Conservation (phyloP, 1,140 invertebrate genomes). For the Drosophila sechellia region DNA sequence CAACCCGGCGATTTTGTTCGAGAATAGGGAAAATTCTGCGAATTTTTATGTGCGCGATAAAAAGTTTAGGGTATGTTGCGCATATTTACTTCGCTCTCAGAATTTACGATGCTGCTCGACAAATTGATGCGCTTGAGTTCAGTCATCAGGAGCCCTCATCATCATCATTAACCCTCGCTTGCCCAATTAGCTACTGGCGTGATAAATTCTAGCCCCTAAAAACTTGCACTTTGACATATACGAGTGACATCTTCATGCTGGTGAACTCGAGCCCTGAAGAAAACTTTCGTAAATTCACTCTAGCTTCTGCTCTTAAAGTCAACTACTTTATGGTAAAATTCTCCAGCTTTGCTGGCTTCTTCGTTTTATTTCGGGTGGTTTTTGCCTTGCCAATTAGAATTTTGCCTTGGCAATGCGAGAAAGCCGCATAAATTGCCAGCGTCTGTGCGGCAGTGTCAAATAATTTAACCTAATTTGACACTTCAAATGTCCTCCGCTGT, state of each 20-base stretch:
- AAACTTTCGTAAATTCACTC: conserved; percentile 59
- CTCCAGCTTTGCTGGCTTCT: conserved; percentile 3
- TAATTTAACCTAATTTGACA: conserved; percentile 84
- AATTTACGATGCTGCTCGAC: conserved; percentile 26
- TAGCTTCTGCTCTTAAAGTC: conserved; percentile 53
- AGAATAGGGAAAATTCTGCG: conserved; percentile 4
- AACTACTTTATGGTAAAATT: conserved; percentile 62
- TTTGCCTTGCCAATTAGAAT: conserved; percentile 69
- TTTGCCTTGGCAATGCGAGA: conserved; percentile 30
- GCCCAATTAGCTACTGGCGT: conserved; percentile 32
- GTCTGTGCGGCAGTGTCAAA: conserved; percentile 68
- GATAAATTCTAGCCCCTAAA: conserved; percentile 7
- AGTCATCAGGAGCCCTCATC: conserved; percentile 5
- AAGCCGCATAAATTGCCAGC: conserved; percentile 68
- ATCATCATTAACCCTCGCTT: conserved; percentile 43
- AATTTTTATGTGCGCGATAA: conserved; percentile 41
- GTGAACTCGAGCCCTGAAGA: conserved; percentile 35
- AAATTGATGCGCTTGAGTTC: conserved; percentile 27
- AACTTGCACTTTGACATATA: conserved; percentile 53
- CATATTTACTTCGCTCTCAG: conserved; percentile 3
- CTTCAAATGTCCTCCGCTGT: conserved; percentile 68
- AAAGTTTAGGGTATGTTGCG: conserved; percentile 37
- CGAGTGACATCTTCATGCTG: conserved; percentile 31
- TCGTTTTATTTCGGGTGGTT: conserved; percentile 1
- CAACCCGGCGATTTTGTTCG: conserved; percentile 11